These are phyloP conservation scores for Micromys minutus DNA, from an alignment of 2,113 vertebrate genomes.

Conservation along the genomic window DNA sequence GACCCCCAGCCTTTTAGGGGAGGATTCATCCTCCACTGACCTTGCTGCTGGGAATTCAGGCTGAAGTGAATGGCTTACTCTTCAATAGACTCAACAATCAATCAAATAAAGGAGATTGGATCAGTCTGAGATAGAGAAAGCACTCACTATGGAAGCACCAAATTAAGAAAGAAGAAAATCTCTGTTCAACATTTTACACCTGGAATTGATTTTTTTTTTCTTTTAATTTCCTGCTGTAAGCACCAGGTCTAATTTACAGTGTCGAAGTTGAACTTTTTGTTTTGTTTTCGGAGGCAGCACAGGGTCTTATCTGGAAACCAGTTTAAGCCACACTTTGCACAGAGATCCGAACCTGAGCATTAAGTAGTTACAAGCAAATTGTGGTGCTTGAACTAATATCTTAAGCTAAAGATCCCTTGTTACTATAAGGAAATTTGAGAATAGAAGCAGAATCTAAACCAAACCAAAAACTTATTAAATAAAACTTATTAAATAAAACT, in stretches of 20 bases:
- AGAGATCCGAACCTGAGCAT: neutral
- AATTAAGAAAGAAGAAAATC: neutral
- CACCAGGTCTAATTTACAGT: constrained; percentile 2
- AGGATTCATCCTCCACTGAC: constrained; percentile 82
- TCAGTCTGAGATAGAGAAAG: neutral
- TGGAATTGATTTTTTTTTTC: neutral
- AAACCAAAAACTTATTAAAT: neutral
- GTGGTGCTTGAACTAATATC: constrained; percentile 34
- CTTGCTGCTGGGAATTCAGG: constrained; percentile 76
- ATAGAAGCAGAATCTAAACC: neutral
- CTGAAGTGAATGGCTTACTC: constrained; percentile 48
- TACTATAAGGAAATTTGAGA: neutral
- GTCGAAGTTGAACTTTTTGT: constrained; percentile 51
- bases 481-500: neutral
- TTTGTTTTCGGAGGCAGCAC: neutral
- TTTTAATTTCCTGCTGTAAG: neutral
- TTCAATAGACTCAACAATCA: constrained; percentile 78
- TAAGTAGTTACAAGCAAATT: neutral
- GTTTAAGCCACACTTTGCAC: neutral
- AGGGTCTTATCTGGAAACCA: neutral
- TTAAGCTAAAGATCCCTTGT: neutral
- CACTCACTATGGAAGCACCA: neutral
- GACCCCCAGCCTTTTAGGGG: constrained; percentile 73
- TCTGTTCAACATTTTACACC: constrained; percentile 31
- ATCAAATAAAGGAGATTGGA: constrained; percentile 57